These are phyloP conservation scores for Drosophila setifemur DNA, from an alignment of 1,140 invertebrate genomes.

Conservation along the genomic window DNA sequence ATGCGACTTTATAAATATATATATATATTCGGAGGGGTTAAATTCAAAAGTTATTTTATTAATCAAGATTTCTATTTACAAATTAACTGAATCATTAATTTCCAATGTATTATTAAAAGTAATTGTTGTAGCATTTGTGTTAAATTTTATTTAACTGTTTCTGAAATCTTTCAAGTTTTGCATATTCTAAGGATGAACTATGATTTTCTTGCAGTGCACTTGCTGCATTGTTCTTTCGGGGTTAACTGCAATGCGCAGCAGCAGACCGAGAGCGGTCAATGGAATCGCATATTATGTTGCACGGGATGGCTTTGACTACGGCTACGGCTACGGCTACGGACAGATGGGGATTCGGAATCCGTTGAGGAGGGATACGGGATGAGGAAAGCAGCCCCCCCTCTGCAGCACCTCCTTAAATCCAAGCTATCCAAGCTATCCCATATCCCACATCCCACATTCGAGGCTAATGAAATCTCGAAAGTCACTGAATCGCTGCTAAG, in stretches of 20 bases:
- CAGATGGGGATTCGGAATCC: not conserved
- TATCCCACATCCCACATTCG: not conserved
- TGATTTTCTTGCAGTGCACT: slow-evolving; percentile 19
- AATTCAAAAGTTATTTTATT: too few relatives aligned
- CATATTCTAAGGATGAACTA: too few relatives aligned
- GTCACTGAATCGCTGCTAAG: slow-evolving; percentile 14
- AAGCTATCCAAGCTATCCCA: not conserved
- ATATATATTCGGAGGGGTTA: too few relatives aligned
- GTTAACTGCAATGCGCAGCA: slow-evolving; percentile 77
- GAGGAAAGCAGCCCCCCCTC: too few relatives aligned
- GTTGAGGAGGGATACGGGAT: too few relatives aligned
- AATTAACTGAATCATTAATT: too few relatives aligned
- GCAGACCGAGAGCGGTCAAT: slow-evolving; percentile 42
- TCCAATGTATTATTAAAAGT: too few relatives aligned
- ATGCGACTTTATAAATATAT: too few relatives aligned
- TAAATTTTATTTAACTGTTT: too few relatives aligned
- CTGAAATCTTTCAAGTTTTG: too few relatives aligned
- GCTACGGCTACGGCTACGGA: not conserved
- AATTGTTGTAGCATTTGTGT: too few relatives aligned
- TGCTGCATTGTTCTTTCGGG: slow-evolving; percentile 74
- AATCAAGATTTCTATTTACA: too few relatives aligned
- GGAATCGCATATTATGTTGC: slow-evolving; percentile 30
- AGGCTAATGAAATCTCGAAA: slow-evolving; percentile 30
- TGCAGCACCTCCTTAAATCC: not conserved
- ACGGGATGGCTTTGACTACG: not conserved